Percentiles rank a stretch among this genome's conserved stretches.
Evolutionary conservation across 2,113 vertebrate species (phyloP).

Genomic region (Elaphurus davidianus): DNA sequence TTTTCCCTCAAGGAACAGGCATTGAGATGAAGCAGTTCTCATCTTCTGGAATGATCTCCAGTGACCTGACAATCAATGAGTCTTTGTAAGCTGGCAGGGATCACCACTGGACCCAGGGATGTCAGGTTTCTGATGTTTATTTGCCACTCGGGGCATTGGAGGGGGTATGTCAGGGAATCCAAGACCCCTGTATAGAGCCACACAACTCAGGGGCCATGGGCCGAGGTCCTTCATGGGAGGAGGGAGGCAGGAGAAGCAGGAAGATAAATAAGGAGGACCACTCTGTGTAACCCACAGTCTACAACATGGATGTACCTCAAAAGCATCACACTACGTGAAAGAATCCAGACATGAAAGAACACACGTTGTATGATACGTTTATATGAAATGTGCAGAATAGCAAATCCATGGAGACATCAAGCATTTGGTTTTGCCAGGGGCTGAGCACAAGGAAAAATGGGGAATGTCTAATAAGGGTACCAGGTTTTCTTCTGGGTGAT

Average conservation of each 20-base stretch:
- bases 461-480: neutral
- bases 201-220: rapidly evolving
- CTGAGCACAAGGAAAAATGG: no score
- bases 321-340: neutral
- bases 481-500: neutral
- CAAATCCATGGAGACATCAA: neutral
- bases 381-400: neutral
- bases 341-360: neutral
- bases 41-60: no score
- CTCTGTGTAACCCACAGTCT: neutral
- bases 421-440: neutral
- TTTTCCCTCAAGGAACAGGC: neutral
- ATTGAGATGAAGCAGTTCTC: neutral
- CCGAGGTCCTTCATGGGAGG: neutral
- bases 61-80: no score
- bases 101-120: neutral
- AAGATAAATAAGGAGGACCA: neutral
- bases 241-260: neutral
- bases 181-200: neutral
- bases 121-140: neutral
- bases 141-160: no score
- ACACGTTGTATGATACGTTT: neutral
- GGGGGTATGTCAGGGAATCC: no score
- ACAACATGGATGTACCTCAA: neutral
- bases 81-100: neutral